Base-by-base conservation (phyloP, 1,140 invertebrate genomes). In the Coenobita brevimanus region DNA sequence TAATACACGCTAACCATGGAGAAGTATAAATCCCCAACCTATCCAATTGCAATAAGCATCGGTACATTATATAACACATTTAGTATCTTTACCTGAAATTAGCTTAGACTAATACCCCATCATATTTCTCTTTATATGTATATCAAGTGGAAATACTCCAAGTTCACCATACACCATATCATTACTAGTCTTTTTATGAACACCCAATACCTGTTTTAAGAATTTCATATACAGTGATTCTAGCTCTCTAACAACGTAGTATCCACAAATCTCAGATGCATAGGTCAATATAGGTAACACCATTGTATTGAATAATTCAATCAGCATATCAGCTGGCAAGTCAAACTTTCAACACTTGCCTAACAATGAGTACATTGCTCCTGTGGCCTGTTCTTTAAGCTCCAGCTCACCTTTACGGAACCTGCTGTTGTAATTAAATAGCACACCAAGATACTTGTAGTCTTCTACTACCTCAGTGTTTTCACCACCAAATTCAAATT, bases 371-470 rank as follows among this genome's bases (percentile, higher is more conserved):
- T n/a, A n/a, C n/a, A n/a, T n/a, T n/a, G n/a, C n/a, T n/a, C n/a
- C n/a, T n/a, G n/a, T n/a, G n/a, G n/a, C n/a, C n/a, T n/a, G n/a
- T n/a, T n/a, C n/a, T n/a, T n/a, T n/a, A n/a, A n/a, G n/a, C n/a
- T n/a, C n/a, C n/a, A n/a, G n/a, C n/a, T n/a, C n/a, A 30, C 64
- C 24, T 69, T 69, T 69, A 27, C 64, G 64, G 38, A 27, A 69
- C 64, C 64, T 69, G 3, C 24, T 36, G 38, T 69, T 69, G 64
- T 69, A 69, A 69, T 69, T 69, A 69, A 69, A 27, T 6, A 69
- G 8, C 2, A 13, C 6, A 2, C 64, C 10, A 8, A 69, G 24
- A 69, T 69, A 69, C 24, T 30, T 69, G n/a, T n/a, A n/a, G n/a
- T n/a, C n/a, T n/a, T n/a, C n/a, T n/a, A n/a, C n/a, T n/a, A n/a